Conservation (phyloP, 2,888 invertebrate genomes). For the Phortica okadai region DNA sequence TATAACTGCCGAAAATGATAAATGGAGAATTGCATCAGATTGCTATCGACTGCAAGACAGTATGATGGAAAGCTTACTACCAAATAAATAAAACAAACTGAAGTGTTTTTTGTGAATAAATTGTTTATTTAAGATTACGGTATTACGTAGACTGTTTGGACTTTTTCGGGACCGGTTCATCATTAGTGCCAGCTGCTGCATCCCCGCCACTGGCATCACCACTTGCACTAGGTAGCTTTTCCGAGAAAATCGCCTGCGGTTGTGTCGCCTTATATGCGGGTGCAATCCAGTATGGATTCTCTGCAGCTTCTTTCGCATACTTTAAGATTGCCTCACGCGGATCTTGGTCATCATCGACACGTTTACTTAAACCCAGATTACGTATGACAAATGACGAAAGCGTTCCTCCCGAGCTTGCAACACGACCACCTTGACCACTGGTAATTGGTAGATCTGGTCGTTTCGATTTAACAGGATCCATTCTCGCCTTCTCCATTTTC, state of each 20-base stretch:
- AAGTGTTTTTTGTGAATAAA: neutral
- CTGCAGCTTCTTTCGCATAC: slow-evolving; percentile 95
- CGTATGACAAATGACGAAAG: slow-evolving; percentile 97
- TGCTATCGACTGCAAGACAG: slow-evolving; percentile 87
- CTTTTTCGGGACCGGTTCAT: slow-evolving; percentile 73
- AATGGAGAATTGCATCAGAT: slow-evolving; percentile 96
- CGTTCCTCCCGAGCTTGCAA: slow-evolving; percentile 93
- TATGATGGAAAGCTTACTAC: neutral
- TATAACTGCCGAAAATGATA: slow-evolving; percentile 90
- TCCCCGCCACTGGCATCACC: slow-evolving; percentile 38
- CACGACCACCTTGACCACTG: slow-evolving; percentile 93
- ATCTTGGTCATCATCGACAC: slow-evolving; percentile 94
- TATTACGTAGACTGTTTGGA: slow-evolving; percentile 53
- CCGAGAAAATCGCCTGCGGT: slow-evolving; percentile 88
- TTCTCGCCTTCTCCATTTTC: slow-evolving; percentile 92
- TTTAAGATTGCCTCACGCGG: slow-evolving; percentile 96
- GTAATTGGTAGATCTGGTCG: slow-evolving; percentile 92
- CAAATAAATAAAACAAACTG: neutral
- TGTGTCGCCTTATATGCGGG: slow-evolving; percentile 94
- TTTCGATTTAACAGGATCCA: slow-evolving; percentile 90
- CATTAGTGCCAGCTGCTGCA: slow-evolving; percentile 24
- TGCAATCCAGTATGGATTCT: slow-evolving; percentile 97
- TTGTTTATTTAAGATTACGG: neutral
- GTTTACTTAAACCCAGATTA: slow-evolving; percentile 94
- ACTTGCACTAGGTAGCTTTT: slow-evolving; percentile 53